Evolutionary conservation across 2,797 vertebrate genomes (phyloP).

Genomic region (Chelon auratus): DNA sequence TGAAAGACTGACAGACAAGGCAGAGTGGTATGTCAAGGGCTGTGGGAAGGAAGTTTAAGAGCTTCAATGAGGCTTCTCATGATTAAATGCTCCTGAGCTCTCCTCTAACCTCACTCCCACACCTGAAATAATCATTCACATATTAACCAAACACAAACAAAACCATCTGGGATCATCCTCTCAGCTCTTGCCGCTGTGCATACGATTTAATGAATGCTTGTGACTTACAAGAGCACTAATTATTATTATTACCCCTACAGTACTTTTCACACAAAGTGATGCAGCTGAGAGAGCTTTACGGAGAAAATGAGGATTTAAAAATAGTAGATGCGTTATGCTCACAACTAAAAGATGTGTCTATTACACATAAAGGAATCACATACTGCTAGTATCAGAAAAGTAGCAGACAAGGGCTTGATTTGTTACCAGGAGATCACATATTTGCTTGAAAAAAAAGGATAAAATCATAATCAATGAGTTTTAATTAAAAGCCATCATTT

Average conservation of each 20-base stretch:
- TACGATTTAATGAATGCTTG: slow-evolving; percentile 28
- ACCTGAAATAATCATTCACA: slow-evolving; percentile 38
- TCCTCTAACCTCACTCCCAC: slow-evolving; percentile 34
- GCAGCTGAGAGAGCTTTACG: slow-evolving; percentile 1
- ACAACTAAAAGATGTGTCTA: background rate
- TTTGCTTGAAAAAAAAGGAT: background rate
- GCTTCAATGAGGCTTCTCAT: slow-evolving; percentile 7
- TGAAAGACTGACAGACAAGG: slow-evolving; percentile 8
- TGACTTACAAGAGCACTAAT: slow-evolving; percentile 18
- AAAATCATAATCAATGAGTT: background rate
- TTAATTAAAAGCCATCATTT: background rate
- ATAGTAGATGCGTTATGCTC: background rate
- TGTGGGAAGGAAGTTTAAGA: background rate
- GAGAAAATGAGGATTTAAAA: slow-evolving; percentile 10
- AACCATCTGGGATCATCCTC: slow-evolving; percentile 36
- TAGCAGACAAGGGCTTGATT: background rate
- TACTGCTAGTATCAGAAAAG: background rate
- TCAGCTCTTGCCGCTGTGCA: slow-evolving; percentile 16
- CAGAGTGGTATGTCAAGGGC: slow-evolving; percentile 3
- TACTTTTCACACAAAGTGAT: slow-evolving; percentile 4
- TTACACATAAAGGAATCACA: background rate
- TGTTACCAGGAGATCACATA: slow-evolving; percentile 1
- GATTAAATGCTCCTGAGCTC: slow-evolving; percentile 21
- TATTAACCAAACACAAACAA: slow-evolving; percentile 27
- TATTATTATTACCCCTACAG: slow-evolving; percentile 10